phyloP scores from a whole-genome alignment of 1,140 invertebrate species.

The Atta cephalotes region DNA sequence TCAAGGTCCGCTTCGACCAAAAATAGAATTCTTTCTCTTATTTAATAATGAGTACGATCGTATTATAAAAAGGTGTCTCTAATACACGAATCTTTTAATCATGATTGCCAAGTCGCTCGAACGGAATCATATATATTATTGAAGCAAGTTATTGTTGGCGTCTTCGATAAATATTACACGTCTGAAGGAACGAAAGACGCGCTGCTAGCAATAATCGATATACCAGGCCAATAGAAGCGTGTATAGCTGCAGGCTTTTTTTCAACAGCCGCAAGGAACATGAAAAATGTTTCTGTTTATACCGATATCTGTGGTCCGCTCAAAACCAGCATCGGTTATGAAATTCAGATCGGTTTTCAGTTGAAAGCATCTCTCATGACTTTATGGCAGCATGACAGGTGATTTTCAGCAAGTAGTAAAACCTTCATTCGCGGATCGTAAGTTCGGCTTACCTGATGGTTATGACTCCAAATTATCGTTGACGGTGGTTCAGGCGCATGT shows the following conservation, averaged over 20 bases:
- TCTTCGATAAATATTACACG: constrained; percentile 43
- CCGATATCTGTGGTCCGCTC: background rate
- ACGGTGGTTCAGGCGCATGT: constrained; percentile 93
- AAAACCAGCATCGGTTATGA: background rate
- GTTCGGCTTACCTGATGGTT: constrained; percentile 89
- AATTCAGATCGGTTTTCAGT: constrained; percentile 23
- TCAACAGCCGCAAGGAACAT: constrained; percentile 39
- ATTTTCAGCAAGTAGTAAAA: constrained; percentile 14
- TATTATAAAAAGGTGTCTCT: background rate
- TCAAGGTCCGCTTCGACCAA: no score
- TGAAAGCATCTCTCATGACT: constrained; percentile 33
- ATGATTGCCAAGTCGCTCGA: background rate
- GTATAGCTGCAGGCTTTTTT: constrained; percentile 29
- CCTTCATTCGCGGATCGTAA: background rate
- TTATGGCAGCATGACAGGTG: background rate
- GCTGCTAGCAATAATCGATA: constrained; percentile 45
- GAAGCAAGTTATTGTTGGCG: constrained; percentile 24
- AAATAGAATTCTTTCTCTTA: no score
- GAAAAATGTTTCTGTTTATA: constrained; percentile 60
- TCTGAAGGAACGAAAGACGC: constrained; percentile 9
- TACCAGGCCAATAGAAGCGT: background rate
- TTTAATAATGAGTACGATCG: no score
- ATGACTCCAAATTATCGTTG: constrained; percentile 93
- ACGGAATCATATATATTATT: constrained; percentile 11
- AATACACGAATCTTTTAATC: background rate